Evolutionary conservation across 2,113 vertebrate genomes (phyloP), one percentile per base, ranked within the genome.

Genomic region (rabbit (Oryctolagus cuniculus)): DNA sequence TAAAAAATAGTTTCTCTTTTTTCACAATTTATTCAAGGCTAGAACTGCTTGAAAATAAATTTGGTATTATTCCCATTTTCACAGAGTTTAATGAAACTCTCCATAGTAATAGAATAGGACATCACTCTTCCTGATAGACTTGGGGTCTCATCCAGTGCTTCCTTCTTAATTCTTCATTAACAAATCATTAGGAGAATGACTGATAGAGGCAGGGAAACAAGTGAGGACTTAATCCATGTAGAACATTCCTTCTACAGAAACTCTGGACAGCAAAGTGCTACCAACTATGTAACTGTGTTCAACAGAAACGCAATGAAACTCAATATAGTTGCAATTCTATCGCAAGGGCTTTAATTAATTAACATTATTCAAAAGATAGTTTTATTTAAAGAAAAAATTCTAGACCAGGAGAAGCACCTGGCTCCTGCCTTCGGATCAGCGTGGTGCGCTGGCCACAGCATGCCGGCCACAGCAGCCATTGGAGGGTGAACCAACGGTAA

Each of bases 51-150:
- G 11, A 74, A 90, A 87, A 92, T 83, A 79, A 79, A 24, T 29
- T 29, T 64, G 58, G 64, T 89, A 29, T 73, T 77, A 89, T 78
- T 78, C 21, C 44, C 82, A 80, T 29, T 90, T 82, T 66, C 31
- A 86, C 3, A 81, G 36, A 85, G 66, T 77, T 95, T 69, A 86
- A 72, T 87, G 82, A 80, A 90, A 75, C 25, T 80, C 58, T n/a
- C 36, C 25, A 27, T 77, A 87, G 34, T 66, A 79, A 85, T 95
- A 63, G 58, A 93, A 81, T 27, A 31, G 12, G 31, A 22, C 44
- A 8, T 17, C 17, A 38, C 38, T 90, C 51, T 75, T 63, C 22
- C 24, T 93, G 63, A 5, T 55, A 66, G 15, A 17, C 17, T 11
- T 63, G n/a, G 22, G 49, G 24, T 90, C 10, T 90, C 73, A 70